Evolutionary conservation across 2,888 invertebrate species (phyloP).

Genomic region (Drosophila nr. medialis): DNA sequence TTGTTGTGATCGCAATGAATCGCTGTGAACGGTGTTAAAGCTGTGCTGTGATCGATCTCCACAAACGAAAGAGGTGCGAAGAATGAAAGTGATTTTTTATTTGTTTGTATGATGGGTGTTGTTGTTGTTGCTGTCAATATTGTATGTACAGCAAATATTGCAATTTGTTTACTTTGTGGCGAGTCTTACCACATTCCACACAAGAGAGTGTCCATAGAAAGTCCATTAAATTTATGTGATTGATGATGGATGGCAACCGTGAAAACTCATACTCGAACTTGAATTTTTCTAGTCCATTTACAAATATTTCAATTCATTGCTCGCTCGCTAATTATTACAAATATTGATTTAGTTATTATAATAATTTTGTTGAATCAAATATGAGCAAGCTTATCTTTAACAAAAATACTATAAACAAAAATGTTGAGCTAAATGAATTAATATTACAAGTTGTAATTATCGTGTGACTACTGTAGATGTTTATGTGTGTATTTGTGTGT

Average conservation of each 20-base stretch:
- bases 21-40: conserved; percentile 9
- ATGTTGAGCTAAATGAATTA: not conserved
- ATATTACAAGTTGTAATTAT: not conserved
- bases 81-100: conserved; percentile 64
- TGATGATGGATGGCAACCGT: conserved; percentile 22
- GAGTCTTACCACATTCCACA: conserved; percentile 27
- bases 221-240: conserved; percentile 38
- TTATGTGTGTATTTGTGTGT: not conserved
- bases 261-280: conserved; percentile 26
- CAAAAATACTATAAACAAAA: not conserved
- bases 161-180: conserved; percentile 52
- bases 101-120: conserved; percentile 12
- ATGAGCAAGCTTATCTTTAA: not conserved
- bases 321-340: not conserved
- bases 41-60: conserved; percentile 44
- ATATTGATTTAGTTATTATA: not conserved
- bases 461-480: not conserved
- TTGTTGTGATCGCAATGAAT: conserved; percentile 1
- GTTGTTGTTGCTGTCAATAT: conserved; percentile 4
- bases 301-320: not conserved
- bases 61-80: conserved; percentile 66
- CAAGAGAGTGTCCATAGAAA: conserved; percentile 31
- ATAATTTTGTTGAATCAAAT: not conserved
- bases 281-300: conserved; percentile 15
- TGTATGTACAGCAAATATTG: conserved; percentile 16